Evolutionary conservation across 2,113 vertebrate species (phyloP), one percentile per base, ranked within the genome.

Genomic region (Condylura cristata): DNA sequence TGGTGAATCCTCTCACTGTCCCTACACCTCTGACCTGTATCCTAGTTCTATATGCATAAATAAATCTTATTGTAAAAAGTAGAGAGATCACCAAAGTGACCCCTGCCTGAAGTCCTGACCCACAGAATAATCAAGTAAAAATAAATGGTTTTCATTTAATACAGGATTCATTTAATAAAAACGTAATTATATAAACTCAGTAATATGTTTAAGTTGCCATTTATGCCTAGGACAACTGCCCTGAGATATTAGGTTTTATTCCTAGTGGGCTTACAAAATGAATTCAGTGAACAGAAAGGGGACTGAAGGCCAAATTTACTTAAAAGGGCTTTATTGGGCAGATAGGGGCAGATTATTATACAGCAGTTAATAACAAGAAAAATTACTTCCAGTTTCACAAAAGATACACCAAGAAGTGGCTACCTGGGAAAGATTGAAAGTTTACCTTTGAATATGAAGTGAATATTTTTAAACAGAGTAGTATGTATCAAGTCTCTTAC

Each of bases 131-230:
- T 16, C 16, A 91, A 32, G 63, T 60, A 66, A 53, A 86, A 93
- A 28, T 65, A 86, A 89, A 75, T 46, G 30, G 24, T 65, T 85
- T 75, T 90, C 70, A 18, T 61, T 79, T 63, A 93, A 90, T 78
- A 61, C 7, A 8, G n/a, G 48, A 13, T 46, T 68, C 65, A 83
- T 87, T 74, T 24, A 78, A 8, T 90, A 41, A n/a, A 26, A 87
- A 46, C 28, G 6, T 80, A 39, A 70, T 90, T 53, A 61, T 8
- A 16, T 84, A 89, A 60, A 72, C 32, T 60, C 34, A 34, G 24
- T 90, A 53, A 58, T 56, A 22, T 56, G 4, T 93, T 91, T 53
- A 60, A 8, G 48, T 58, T 61, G 26, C 24, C n/a, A 24, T 24
- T 78, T 86, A 41, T 68, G 34, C 26, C 46, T 86, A 58, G 3